Base-by-base conservation (phyloP, 2,888 invertebrate genomes). In the Phaedon cochleariae region DNA sequence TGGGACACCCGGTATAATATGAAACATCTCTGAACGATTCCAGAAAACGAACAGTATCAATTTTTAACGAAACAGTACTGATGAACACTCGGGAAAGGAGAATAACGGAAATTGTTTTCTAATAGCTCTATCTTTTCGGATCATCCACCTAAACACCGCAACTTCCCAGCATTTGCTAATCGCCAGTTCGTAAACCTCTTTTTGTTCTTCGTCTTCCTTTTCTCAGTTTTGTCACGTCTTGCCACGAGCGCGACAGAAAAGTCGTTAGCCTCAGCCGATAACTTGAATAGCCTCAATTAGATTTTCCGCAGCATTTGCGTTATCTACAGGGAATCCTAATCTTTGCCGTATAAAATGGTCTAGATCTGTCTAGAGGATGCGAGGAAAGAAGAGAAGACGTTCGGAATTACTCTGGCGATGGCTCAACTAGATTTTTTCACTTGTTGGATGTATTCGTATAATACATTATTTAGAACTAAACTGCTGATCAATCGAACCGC, bases 251-350 rank as follows among this genome's bases (percentile, higher is more conserved):
- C 67, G 60, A 61, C 61, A 60, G 67, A 60, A 62, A 67, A 55
- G 53, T 62, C 64, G 62, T 66, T 66, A 64, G 59, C 62, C 62
- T 62, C 62, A 62, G 59, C 59, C 68, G 63, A 67, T 71, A 66
- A 69, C 70, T 70, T 68, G 63, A 67, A 69, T 68, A 58, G 66
- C 48, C 46, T 22, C 64, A 71, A 71, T 71, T 73, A 63, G 60
- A 71, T 73, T 71, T 54, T 45, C 53, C 54, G 63, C 64, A 37
- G 45, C 66, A 63, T 62, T 66, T 62, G 59, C 58, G 26, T 18
- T 55, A 62, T 57, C 61, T 55, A 48, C 17, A 4, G 21, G 22
- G 68, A 64, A 70, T 72, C 65, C 65, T 18, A 57, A 45, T 45
- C 37, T 37, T 26, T 52, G 26, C 7, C 15, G 41, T 15, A 15